Percentiles rank a stretch among this genome's conserved stretches.
Conservation (phyloP, 2,797 vertebrate genomes). For the Lagothrix lagotricha region DNA sequence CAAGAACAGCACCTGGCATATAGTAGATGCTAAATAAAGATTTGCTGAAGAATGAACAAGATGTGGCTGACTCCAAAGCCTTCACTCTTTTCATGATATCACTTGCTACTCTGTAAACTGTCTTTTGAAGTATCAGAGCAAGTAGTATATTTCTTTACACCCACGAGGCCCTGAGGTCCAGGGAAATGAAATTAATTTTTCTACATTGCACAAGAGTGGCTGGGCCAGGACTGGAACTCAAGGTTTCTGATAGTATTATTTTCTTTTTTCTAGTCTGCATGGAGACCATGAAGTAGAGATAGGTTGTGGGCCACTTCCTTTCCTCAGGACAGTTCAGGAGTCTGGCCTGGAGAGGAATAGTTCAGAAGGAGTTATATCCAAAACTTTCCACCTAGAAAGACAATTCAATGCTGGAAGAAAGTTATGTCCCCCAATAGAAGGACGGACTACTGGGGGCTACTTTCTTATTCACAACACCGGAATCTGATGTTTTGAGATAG, state of each 20-base stretch:
- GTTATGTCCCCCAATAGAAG: not conserved
- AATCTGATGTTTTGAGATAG: not conserved
- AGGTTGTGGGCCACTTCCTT: not conserved
- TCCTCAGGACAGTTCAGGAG: not conserved
- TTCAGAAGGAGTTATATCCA: not conserved
- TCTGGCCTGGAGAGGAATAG: not conserved
- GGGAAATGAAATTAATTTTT: not conserved
- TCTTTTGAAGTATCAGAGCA: constrained; percentile 26
- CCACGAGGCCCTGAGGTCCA: not conserved
- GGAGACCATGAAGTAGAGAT: not conserved
- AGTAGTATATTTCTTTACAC: not conserved
- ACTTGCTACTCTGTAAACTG: not conserved
- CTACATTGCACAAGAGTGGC: not conserved
- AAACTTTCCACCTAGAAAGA: not conserved
- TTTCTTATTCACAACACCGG: not conserved
- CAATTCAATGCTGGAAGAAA: not conserved
- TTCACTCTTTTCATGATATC: not conserved
- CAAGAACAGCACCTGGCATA: not conserved
- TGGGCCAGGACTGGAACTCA: not conserved
- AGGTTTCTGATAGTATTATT: not conserved
- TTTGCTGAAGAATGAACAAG: constrained; percentile 15
- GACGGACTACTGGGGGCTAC: not conserved
- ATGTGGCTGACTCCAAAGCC: not conserved
- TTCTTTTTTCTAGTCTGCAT: not conserved
- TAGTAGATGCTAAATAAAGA: constrained; percentile 49